Conservation (phyloP, 2,113 vertebrate genomes). For the Asarcornis scutulata region DNA sequence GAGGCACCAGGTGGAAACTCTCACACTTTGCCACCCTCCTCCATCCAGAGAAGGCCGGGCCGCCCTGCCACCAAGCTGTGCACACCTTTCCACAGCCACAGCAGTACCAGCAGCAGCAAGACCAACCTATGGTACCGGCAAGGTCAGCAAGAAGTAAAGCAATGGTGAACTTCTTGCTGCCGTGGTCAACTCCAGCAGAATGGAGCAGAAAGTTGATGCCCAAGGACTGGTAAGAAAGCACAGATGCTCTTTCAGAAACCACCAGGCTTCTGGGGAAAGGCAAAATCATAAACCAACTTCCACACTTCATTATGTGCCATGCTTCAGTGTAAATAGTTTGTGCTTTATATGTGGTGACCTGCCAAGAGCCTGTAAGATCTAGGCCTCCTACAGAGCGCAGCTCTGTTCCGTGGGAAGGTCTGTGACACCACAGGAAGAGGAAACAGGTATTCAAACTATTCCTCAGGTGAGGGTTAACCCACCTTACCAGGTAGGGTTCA, state of each 20-base stretch:
- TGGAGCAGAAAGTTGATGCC: background rate
- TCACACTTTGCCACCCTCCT: background rate
- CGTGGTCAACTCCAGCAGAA: background rate
- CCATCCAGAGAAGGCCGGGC: background rate
- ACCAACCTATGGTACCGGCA: background rate
- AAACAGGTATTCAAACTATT: background rate
- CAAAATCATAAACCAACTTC: background rate
- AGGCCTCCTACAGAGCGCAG: background rate
- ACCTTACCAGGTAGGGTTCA: background rate
- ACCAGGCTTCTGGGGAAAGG: background rate
- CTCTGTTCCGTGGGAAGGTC: background rate
- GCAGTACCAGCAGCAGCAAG: background rate
- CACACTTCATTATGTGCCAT: background rate
- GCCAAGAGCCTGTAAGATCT: background rate
- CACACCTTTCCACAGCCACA: background rate
- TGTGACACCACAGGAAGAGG: background rate
- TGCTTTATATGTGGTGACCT: background rate
- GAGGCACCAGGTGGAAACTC: background rate
- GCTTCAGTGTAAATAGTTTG: background rate
- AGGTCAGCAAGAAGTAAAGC: background rate
- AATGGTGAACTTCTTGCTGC: background rate
- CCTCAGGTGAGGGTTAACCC: background rate
- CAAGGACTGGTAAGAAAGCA: background rate
- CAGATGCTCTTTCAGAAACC: background rate
- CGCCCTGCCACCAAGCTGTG: background rate